Evolutionary conservation across 2,113 vertebrate species (phyloP), one percentile per base, ranked within the genome.

Genomic region (Delphinapterus leucas): DNA sequence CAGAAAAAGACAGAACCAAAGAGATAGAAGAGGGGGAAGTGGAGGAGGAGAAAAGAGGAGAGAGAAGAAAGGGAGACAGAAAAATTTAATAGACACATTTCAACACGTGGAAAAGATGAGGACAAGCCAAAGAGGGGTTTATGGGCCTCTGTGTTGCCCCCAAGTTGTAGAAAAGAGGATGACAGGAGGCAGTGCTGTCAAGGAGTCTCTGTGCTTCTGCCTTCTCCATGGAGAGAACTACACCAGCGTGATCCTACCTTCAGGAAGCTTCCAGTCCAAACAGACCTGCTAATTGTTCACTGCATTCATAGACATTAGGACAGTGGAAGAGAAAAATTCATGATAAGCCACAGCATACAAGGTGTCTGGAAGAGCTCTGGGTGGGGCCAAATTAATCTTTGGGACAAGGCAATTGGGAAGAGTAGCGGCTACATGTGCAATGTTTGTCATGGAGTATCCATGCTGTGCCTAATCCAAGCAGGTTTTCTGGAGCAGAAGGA

Each of bases 181-280:
- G 6, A 25, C 7, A 63, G 8, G 44, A 88, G 13, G 21, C 9
- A 7, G 63, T 21, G 5, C 3, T 55, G 14, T 74, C n/a, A 94
- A 9, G 4, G 15, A 15, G 31, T 76, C 31, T 47, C 61, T 74
- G 41, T 41, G 44, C 61, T 94, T 67, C 5, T 60, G 41, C 36
- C 12, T 71, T 53, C 44, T 85, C 2, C n/a, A 18, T n/a, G 36
- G 23, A 60, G 15, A 86, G 33, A 90, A 55, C 2, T 47, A 23
- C 23, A 53, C 5, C 14, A 74, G 23, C 10, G 33, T 70, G 41
- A 93, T 49, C 58, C 33, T 80, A 33, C 53, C 47, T 88, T 89
- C 25, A 92, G 87, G 55, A 95, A 82, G 63, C 23, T 91, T 98
- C 79, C 21, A 87, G 79, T 92, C 7, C 58, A 73, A 93, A 76